Evolutionary conservation across 2,113 vertebrate species (phyloP).

Genomic region (Rhizomys pruinosus): DNA sequence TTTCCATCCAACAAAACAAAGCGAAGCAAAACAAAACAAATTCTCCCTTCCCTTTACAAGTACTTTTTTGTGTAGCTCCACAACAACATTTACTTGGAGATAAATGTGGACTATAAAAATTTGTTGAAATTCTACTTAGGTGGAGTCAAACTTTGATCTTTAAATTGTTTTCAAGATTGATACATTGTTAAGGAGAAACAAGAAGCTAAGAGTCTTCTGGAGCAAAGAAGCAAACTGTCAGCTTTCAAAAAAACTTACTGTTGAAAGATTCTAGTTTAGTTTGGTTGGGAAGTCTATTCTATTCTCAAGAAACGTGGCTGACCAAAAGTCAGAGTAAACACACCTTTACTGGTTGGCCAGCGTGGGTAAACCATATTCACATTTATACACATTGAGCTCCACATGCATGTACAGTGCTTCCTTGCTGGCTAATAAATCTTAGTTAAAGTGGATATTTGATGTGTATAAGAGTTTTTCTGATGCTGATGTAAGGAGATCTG

Average conservation of each 20-base stretch:
- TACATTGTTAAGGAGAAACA: not conserved
- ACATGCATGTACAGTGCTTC: not conserved
- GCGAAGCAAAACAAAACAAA: conserved; percentile 52
- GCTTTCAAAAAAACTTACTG: not conserved
- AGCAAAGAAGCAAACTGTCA: not conserved
- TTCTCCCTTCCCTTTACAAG: not conserved
- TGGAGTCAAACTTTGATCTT: not conserved
- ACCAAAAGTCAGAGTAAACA: not conserved
- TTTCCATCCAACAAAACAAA: conserved; percentile 46
- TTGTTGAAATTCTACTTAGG: not conserved
- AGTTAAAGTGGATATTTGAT: conserved; percentile 11
- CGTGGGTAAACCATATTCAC: not conserved
- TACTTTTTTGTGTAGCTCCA: not conserved
- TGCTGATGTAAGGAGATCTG: conserved; percentile 1
- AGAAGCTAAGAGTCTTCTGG: not conserved
- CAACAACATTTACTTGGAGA: not conserved
- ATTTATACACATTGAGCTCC: not conserved
- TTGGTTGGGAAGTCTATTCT: not conserved
- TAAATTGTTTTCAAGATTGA: not conserved
- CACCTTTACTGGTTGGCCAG: not conserved
- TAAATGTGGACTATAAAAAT: not conserved
- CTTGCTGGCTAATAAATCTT: not conserved
- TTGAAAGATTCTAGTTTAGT: not conserved
- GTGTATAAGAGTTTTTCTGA: not conserved
- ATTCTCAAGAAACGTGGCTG: not conserved